phyloP scores from a whole-genome alignment of 2,797 vertebrate genomes.

The Sebastes nivosus region DNA sequence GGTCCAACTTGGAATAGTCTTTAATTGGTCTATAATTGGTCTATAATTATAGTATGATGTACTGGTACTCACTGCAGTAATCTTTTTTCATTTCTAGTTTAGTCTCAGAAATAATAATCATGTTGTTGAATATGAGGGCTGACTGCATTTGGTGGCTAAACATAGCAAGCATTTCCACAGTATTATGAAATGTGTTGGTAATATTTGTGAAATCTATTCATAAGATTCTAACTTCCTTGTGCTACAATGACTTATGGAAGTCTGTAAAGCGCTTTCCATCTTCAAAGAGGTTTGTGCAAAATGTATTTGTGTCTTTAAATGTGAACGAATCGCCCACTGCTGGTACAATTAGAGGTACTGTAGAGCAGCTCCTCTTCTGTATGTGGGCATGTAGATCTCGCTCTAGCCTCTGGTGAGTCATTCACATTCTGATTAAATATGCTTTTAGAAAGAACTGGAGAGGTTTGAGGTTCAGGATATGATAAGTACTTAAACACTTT shows the following conservation, averaged over 20 bases:
- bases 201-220: neutral
- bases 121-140: neutral
- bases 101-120: neutral
- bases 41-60: neutral
- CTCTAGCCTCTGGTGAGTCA: conserved; percentile 43
- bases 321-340: conserved; percentile 38
- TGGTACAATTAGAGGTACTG: neutral
- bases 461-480: neutral
- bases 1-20: too few relatives aligned
- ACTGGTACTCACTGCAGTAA: neutral
- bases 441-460: neutral
- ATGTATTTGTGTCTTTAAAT: conserved; percentile 2
- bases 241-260: neutral
- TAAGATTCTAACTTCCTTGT: neutral
- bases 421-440: conserved; percentile 32
- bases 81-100: neutral
- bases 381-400: conserved; percentile 47
- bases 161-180: neutral
- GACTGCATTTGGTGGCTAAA: neutral
- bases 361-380: conserved; percentile 8
- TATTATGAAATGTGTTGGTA: neutral
- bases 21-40: neutral
- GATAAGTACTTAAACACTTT: neutral
- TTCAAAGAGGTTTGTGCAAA: neutral
- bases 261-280: neutral